A percentile compares a stretch with the other conserved stretches of the same genome.
Conservation (phyloP, 2,797 vertebrate genomes). For the Mormyrops boulengeri region DNA sequence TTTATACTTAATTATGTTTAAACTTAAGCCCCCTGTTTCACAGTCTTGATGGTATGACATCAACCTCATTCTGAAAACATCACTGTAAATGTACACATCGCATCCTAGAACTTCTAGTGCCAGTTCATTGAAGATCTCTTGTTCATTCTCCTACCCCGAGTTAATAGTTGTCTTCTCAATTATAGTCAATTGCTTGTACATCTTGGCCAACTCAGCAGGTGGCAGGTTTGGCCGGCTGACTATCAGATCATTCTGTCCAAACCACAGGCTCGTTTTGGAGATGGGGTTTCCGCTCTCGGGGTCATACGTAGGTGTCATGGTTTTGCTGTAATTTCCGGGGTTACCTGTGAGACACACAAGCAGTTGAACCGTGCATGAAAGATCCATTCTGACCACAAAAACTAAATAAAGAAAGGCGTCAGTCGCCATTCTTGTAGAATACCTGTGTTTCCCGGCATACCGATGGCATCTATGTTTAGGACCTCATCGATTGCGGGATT, state of each 20-base stretch:
- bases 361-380: neutral
- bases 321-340: conserved; percentile 82
- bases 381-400: neutral
- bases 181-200: conserved; percentile 77
- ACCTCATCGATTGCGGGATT: conserved; percentile 68
- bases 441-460: conserved; percentile 59
- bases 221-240: conserved; percentile 67
- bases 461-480: conserved; percentile 71
- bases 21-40: neutral
- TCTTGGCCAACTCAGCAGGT: conserved; percentile 71
- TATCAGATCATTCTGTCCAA: conserved; percentile 74
- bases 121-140: neutral
- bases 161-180: conserved; percentile 82
- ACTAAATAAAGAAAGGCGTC: neutral
- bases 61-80: neutral
- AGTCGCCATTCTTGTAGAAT: neutral
- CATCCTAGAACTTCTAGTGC: neutral
- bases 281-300: conserved; percentile 78
- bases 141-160: conserved; percentile 66
- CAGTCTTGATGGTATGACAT: neutral
- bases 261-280: conserved; percentile 82
- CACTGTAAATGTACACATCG: neutral
- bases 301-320: conserved; percentile 85
- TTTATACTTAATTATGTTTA: neutral
- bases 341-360: conserved; percentile 51